These are phyloP conservation scores for Argyrosomus regius DNA, from an alignment of 2,797 vertebrate species.

Conservation along the genomic window DNA sequence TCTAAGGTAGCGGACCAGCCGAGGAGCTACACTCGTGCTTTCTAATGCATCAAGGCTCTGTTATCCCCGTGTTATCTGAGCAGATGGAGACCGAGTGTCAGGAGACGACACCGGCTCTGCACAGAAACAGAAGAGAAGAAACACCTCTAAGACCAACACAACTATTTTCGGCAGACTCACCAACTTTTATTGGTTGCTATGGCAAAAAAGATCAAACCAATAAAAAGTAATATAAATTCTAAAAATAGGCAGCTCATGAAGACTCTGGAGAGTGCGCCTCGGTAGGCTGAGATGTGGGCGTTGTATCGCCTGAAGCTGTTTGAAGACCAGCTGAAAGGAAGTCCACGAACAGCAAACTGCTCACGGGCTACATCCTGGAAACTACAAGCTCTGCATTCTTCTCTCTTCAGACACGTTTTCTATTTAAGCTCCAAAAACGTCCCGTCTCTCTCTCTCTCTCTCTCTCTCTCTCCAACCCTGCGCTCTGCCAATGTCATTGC, in stretches of 20 bases:
- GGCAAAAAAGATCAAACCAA: conserved; percentile 46
- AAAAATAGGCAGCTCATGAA: conserved; percentile 45
- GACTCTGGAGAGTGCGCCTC: conserved; percentile 34
- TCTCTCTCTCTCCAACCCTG: too few species aligned
- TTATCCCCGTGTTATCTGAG: conserved; percentile 31
- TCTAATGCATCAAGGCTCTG: conserved; percentile 44
- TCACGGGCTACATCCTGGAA: conserved; percentile 22
- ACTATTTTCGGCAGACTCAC: conserved; percentile 19
- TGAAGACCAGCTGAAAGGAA: conserved; percentile 41
- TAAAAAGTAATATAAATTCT: conserved; percentile 41
- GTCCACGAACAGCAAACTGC: conserved; percentile 31
- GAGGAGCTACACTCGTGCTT: conserved; percentile 29
- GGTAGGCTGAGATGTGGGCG: conserved; percentile 28
- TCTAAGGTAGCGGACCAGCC: conserved; percentile 36
- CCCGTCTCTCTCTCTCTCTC: too few species aligned
- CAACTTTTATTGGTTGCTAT: conserved; percentile 56
- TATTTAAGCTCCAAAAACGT: too few species aligned
- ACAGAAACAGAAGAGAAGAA: conserved; percentile 39
- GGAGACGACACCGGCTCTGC: conserved; percentile 27
- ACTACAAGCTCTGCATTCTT: neutral
- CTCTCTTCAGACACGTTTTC: too few species aligned
- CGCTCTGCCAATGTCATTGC: too few species aligned
- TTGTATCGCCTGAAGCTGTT: conserved; percentile 31
- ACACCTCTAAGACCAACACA: neutral
- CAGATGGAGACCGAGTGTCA: conserved; percentile 21